Base-by-base conservation (phyloP, 2,113 vertebrate species). In the Neoarius graeffei region DNA sequence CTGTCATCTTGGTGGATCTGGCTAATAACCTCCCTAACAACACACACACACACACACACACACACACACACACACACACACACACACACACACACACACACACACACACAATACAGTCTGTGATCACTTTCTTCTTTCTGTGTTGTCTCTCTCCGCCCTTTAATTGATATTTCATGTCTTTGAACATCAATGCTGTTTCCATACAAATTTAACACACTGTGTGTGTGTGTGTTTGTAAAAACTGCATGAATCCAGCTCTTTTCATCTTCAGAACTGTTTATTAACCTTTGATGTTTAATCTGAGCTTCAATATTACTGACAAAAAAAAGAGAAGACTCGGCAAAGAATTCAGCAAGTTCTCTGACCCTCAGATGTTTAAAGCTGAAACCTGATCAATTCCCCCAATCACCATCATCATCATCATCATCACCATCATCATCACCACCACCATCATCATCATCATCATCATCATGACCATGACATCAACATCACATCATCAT, bases 211-310 rank as follows among this genome's bases (percentile, higher is more conserved):
- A 73, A 42, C 7, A 42, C 30, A 42, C 11, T 66, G 64, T 66
- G 64, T 27, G 64, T 73, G 69, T 42, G 73, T 76, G 73, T 76
- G 73, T 76, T 19, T 50, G 42, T 50, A 76, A 76, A 76, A 76
- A 42, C 20, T 25, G 73, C 9, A 76, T 23, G 73, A 76, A 50
- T 76, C 73, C 48, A 50, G 8, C 50, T 76, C 19, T 50, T 76
- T 76, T 50, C 19, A 76, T 76, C 73, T 48, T 76, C 73, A 11
- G 10, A 11, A 13, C 73, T 50, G 20, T 10, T 76, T 0, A 13
- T 76, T 76, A 76, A 48, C 42, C 73, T 76, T 76, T 76, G 73
- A 76, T 76, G 73, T 76, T 76, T 50, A 50, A 76, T 48, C 73
- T 76, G 42, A 76, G 73, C 42, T 50, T 76, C 42, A 50, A 23